Evolutionary conservation across 1,140 invertebrate species (phyloP).

Genomic region (Bombyx mori): ASM3026992v2 NC_085111.1:822501-823000

Average conservation of each 20-base stretch:
- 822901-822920: neutral
- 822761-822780: neutral
- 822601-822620: conserved; percentile 58
- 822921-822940: neutral
- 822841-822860: neutral
- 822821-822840: neutral
- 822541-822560: conserved; percentile 10
- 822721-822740: too few species aligned
- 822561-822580: conserved; percentile 44
- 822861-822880: neutral
- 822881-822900: neutral
- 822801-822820: too few species aligned
- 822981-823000: neutral
- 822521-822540: conserved; percentile 7
- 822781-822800: too few species aligned
- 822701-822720: neutral
- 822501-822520: conserved; percentile 4
- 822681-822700: conserved; percentile 33
- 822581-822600: conserved; percentile 55
- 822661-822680: conserved; percentile 8
- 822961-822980: neutral
- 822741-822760: neutral
- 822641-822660: conserved; percentile 27
- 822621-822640: conserved; percentile 48
- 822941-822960: too few species aligned